Evolutionary conservation across 2,113 vertebrate species (phyloP).

Genomic region (Crotophaga sulcirostris): DNA sequence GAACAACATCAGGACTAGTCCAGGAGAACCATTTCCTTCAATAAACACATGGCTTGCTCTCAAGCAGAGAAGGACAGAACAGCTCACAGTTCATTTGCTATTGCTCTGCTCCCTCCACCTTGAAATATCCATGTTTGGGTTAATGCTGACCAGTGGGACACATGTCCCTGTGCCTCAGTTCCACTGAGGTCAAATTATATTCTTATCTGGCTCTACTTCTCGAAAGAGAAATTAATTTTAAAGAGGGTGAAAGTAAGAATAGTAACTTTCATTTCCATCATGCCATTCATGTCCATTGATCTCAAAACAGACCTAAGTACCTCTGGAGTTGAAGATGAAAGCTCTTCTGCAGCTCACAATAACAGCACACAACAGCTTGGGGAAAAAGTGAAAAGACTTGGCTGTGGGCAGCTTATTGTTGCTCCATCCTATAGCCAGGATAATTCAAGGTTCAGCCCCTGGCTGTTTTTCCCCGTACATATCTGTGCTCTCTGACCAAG

Average conservation of each 20-base stretch:
- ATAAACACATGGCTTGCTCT: slow-evolving; percentile 43
- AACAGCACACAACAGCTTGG: neutral
- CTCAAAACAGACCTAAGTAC: neutral
- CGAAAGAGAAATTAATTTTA: slow-evolving; percentile 48
- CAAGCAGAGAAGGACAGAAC: slow-evolving; percentile 32
- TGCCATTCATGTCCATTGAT: neutral
- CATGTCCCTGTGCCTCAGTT: neutral
- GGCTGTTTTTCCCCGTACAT: neutral
- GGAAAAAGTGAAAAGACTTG: neutral
- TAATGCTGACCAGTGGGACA: slow-evolving; percentile 20
- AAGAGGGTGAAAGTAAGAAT: neutral
- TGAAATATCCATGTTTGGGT: slow-evolving; percentile 38
- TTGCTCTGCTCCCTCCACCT: slow-evolving; percentile 21
- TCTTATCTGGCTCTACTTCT: neutral
- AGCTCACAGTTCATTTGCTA: slow-evolving; percentile 31
- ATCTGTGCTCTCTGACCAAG: neutral
- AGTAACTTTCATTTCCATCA: neutral
- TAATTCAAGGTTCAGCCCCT: neutral
- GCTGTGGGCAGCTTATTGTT: neutral
- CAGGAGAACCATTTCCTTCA: slow-evolving; percentile 65
- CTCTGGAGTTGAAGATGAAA: neutral
- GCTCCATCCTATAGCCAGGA: neutral
- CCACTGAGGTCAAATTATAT: neutral
- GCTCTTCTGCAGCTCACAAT: neutral
- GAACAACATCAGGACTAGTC: slow-evolving; percentile 53